These are phyloP conservation scores for Labroides dimidiatus DNA, from an alignment of 2,797 vertebrate species.

Conservation along the genomic window DNA sequence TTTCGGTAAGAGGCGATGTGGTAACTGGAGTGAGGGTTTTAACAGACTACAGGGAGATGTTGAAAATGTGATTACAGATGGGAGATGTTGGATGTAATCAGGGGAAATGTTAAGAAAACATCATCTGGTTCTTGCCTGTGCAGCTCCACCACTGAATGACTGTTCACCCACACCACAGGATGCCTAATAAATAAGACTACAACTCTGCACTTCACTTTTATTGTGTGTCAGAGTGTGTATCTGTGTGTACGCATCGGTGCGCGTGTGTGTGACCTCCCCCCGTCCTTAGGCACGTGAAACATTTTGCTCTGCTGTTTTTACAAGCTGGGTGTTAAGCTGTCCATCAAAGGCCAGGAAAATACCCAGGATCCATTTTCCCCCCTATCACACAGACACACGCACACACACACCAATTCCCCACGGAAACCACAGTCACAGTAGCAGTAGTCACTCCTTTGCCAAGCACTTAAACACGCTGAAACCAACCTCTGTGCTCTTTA, in stretches of 20 bases:
- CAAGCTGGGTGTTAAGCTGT: slow-evolving; percentile 77
- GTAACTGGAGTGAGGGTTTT: slow-evolving; percentile 41
- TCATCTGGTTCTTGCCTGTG: slow-evolving; percentile 46
- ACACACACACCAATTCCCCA: slow-evolving; percentile 43
- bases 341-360: slow-evolving; percentile 78
- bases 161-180: slow-evolving; percentile 63
- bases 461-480: slow-evolving; percentile 77
- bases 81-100: slow-evolving; percentile 51
- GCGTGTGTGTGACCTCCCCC: slow-evolving; percentile 56
- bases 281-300: slow-evolving; percentile 74
- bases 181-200: slow-evolving; percentile 67
- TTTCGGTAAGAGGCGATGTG: slow-evolving; percentile 39
- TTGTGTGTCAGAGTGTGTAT: slow-evolving; percentile 33
- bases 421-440: slow-evolving; percentile 67
- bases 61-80: slow-evolving; percentile 63
- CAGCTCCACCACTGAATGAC: slow-evolving; percentile 61
- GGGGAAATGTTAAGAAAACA: slow-evolving; percentile 73
- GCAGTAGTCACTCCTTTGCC: slow-evolving; percentile 58
- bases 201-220: slow-evolving; percentile 64
- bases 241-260: slow-evolving; percentile 16
- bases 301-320: slow-evolving; percentile 79
- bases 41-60: slow-evolving; percentile 41
- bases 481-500: slow-evolving; percentile 66
- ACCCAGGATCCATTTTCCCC: slow-evolving; percentile 60
- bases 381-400: slow-evolving; percentile 32